Evolutionary conservation across 2,888 invertebrate species (phyloP), one percentile per base, ranked within the genome.

Genomic region (Eristalis tenax): DNA sequence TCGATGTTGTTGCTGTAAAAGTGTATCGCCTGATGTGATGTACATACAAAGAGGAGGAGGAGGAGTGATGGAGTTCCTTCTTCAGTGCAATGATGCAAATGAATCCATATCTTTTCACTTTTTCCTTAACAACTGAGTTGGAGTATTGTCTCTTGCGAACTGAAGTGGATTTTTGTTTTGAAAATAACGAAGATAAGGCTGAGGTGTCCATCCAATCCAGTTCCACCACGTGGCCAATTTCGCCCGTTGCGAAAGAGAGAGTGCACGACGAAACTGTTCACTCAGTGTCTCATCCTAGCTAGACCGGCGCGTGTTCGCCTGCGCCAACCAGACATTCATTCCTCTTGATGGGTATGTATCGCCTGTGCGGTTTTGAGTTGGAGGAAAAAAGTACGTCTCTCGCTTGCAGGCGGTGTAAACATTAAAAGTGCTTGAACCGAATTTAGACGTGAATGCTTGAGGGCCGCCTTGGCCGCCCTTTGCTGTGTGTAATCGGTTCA

Each of bases 191-290:
- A 18, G 38, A 28, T 50, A 50, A 50, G 22, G 18, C 26, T 65
- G 64, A 50, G 38, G 18, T 43, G 59, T 70, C 23, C 35, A 11
- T 73, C 78, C 66, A 83, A 75, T 79, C 66, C 15, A 63, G 66
- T 75, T 78, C 10, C 66, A 86, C 78, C 86, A 86, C 86, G 86
- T 86, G 86, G 83, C 83, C 38, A n/a, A 1, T 43, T 75, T 68
- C 64, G 63, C 26, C 61, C 26, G 8, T 10, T 43, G n/a, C 56
- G 61, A 65, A 57, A 26, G 38, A 43, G 61, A 63, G 66, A 70
- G 35, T 57, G 43, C 68, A 35, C 18, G 28, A 23, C 43, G 78
- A 74, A 32, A 50, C 66, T 38, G 35, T n/a, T 13, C 8, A 71
- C 35, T 18, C 10, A 35, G 35, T 23, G 23, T 13, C 26, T 38